These are phyloP conservation scores for Eulimnadia texana DNA, from an alignment of 1,140 invertebrate genomes.

Conservation along the genomic window DNA sequence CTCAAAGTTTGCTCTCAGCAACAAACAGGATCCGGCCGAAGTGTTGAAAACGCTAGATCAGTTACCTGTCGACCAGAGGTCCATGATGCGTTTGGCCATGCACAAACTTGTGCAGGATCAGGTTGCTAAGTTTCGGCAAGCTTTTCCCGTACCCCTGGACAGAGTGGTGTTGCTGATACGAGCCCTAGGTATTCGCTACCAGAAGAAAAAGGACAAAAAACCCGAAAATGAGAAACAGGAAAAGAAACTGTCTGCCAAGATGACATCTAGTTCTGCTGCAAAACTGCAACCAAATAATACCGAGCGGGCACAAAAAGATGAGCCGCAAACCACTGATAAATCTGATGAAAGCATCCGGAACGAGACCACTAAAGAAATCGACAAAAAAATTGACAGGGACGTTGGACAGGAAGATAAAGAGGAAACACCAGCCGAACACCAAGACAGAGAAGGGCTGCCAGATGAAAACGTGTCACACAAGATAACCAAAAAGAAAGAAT, in stretches of 20 bases:
- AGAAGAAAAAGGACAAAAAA: slow-evolving; percentile 3
- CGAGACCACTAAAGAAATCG: no score
- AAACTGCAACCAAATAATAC: no score
- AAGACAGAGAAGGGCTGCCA: no score
- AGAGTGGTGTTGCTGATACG: background rate
- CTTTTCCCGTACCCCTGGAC: background rate
- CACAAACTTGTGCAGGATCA: slow-evolving; percentile 2
- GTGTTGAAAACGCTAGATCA: background rate
- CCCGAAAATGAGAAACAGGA: background rate
- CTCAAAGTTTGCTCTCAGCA: slow-evolving; percentile 1
- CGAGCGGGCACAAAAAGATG: no score
- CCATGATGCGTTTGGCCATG: background rate
- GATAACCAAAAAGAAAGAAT: background rate
- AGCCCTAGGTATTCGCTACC: background rate
- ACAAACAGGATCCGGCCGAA: background rate
- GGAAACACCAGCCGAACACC: no score
- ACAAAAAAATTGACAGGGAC: no score
- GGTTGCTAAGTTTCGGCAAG: slow-evolving; percentile 1
- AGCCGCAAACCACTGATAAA: no score
- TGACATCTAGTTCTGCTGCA: no score
- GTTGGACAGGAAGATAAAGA: no score
- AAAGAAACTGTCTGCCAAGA: background rate
- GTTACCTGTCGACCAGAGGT: background rate
- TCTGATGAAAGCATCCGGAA: background rate
- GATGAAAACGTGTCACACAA: no score